phyloP scores from a whole-genome alignment of 2,797 vertebrate genomes.

The Chelonia mydas region DNA sequence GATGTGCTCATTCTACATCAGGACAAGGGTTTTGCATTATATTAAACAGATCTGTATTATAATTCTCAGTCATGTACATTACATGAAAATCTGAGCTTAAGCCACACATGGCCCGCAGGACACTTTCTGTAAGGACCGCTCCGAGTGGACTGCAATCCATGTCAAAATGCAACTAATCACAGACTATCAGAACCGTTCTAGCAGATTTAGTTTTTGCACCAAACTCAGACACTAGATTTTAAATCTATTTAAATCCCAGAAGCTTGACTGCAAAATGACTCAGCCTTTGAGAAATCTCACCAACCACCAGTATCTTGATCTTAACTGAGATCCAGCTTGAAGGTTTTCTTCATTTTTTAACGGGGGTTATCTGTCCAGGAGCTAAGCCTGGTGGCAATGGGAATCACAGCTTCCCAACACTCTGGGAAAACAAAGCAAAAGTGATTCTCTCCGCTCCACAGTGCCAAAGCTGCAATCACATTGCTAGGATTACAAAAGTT shows the following conservation, averaged over 20 bases:
- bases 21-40: not conserved
- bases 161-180: not conserved
- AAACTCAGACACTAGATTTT: not conserved
- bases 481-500: not conserved
- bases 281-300: not conserved
- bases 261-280: not conserved
- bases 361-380: not conserved
- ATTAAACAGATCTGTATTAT: not conserved
- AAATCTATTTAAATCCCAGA: constrained; percentile 4
- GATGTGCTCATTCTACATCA: not conserved
- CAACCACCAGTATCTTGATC: not conserved
- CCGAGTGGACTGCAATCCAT: not conserved
- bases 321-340: not conserved
- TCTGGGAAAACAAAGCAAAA: not conserved
- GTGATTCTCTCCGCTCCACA: not conserved
- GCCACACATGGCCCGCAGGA: not conserved
- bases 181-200: not conserved
- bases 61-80: not conserved
- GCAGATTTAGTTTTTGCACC: not conserved
- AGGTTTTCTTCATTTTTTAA: not conserved
- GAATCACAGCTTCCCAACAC: not conserved
- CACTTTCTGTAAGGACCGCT: not conserved
- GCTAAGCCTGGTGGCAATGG: not conserved
- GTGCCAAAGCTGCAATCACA: not conserved
- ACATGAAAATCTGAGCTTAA: not conserved